Conservation (phyloP, 2,113 vertebrate species). For the Amphilophus citrinellus region DNA sequence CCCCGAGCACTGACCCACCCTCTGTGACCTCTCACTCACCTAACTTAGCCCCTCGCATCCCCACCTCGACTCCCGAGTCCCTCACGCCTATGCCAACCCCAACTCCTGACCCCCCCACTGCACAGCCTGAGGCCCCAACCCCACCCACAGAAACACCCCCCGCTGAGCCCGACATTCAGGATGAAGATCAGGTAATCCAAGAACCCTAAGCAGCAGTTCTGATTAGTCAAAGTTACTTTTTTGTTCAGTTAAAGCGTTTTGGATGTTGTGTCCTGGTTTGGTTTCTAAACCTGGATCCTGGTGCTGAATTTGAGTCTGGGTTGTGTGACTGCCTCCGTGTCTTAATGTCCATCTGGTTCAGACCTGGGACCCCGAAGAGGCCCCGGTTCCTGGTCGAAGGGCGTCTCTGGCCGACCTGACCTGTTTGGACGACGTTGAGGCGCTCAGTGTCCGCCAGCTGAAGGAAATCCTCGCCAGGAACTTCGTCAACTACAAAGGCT, state of each 20-base stretch:
- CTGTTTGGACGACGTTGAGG: constrained; percentile 86
- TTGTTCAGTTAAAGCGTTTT: too few relatives aligned
- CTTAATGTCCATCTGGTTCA: constrained; percentile 48
- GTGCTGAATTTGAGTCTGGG: background rate
- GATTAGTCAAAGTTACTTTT: too few relatives aligned
- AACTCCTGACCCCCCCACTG: background rate
- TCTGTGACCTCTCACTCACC: constrained; percentile 12
- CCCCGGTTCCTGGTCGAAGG: constrained; percentile 83
- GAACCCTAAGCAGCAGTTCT: background rate
- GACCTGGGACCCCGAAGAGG: constrained; percentile 88
- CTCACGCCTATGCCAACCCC: constrained; percentile 17
- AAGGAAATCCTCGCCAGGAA: constrained; percentile 97
- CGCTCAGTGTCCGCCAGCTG: constrained; percentile 91
- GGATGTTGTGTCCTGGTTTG: background rate
- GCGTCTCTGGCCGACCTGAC: constrained; percentile 92
- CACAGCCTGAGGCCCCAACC: constrained; percentile 11
- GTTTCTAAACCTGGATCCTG: background rate
- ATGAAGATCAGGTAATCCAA: constrained; percentile 70
- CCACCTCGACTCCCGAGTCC: constrained; percentile 18
- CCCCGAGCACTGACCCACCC: constrained; percentile 2
- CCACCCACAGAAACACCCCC: constrained; percentile 8
- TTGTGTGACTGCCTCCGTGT: background rate
- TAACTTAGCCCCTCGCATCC: background rate
- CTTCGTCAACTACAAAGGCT: constrained; percentile 98
- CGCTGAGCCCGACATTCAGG: constrained; percentile 14